Evolutionary conservation across 2,797 vertebrate species (phyloP), one percentile per base, ranked within the genome.

Genomic region (Manis pentadactyla): DNA sequence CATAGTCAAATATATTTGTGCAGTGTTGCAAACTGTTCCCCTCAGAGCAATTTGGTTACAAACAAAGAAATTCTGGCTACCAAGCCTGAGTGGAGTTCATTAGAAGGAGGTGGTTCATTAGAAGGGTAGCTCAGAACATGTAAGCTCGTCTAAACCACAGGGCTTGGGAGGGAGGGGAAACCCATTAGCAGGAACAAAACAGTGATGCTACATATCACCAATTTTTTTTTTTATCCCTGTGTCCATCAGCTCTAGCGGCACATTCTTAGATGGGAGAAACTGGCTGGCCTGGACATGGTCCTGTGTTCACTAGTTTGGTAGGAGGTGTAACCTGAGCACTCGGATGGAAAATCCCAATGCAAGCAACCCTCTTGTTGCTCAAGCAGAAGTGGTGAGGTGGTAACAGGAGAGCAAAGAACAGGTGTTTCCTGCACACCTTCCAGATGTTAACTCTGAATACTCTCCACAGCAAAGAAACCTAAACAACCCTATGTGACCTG

Each of bases 41-140:
- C 25, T 92, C 27, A 75, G n/a, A 79, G 29, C 82, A 42, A 55
- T 89, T 87, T 93, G 74, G 21, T 61, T 75, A 42, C 21, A 77
- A 66, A 68, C 29, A 46, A 82, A 89, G 10, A 34, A 74, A 66
- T 19, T 55, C 71, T 92, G 29, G 15, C 51, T 37, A 46, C 1
- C 5, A 27, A 66, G 27, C 12, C 21, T 42, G n/a, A 86, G 37
- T 39, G 21, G 55, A 75, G 82, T 90, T 84, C 4, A 15, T 4
- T 79, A 31, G 73, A 55, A 90, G 12, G 12, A 11, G 73, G 11
- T 49, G 10, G n/a, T n/a, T n/a, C n/a, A n/a, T n/a, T n/a, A n/a
- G n/a, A n/a, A n/a, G 23, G 57, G 12, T 29, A 57, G 77, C 18
- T 85, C 13, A 59, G 66, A 51, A 77, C 46, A 7, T 46, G 7